Base-by-base conservation (phyloP, 2,113 vertebrate species). In the Terrapene triunguis region DNA sequence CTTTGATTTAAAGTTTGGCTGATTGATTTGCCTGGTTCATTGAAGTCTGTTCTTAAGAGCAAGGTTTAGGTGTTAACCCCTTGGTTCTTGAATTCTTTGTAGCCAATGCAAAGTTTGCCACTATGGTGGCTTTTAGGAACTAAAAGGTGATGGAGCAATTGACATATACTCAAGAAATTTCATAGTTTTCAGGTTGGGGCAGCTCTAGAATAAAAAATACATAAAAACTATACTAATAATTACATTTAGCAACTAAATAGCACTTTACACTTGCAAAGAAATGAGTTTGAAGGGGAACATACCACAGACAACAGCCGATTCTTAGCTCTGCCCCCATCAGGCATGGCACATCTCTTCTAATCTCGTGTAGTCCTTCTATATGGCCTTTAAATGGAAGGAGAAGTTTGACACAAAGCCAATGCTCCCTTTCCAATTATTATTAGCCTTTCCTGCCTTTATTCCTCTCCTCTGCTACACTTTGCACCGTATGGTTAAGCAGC, bases 21-120 rank as follows among this genome's bases (percentile, higher is more conserved):
- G 90, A 96, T 89, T 95, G 92, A 92, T 96, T 96, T 96, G 92
- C 89, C 85, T 96, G 95, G 90, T 95, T 96, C 85, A 84, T 42
- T 95, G 96, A 93, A 93, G 89, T 16, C 82, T 81, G 84, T 96
- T 93, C 50, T 87, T 84, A 95, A 89, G 93, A 92, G 89, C 84
- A 81, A 8, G n/a, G 91, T 96, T 96, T 17, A 90, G 51, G 24
- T 44, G 76, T 97, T 97, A 97, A 97, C 95, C 85, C 88, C 88
- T 96, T 97, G 87, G 24, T 62, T 89, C 65, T 95, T 91, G 82
- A 87, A 92, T 59, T 57, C 72, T 78, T n/a, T 38, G 19, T 57
- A 27, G 19, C 53, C 6, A 3, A 87, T 42, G 32, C 57, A 32
- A 25, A 0, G 0, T 76, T 44, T 96, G 92, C 44, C 79, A 27